Evolutionary conservation across 2,113 vertebrate genomes (phyloP).

Genomic region (Parus major): DNA sequence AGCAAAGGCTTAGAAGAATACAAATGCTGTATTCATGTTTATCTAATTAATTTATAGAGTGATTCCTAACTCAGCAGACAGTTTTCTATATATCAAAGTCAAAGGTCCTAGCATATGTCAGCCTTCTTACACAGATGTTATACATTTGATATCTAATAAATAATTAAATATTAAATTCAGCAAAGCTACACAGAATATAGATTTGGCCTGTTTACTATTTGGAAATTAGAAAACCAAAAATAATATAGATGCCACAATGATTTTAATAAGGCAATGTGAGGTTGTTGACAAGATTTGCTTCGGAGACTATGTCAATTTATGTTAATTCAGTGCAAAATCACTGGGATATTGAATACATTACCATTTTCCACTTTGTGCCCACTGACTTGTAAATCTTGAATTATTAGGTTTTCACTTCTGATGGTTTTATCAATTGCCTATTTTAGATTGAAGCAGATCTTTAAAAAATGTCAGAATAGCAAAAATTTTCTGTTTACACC

Average conservation of each 20-base stretch:
- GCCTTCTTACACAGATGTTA: conserved; percentile 37
- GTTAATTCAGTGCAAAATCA: conserved; percentile 23
- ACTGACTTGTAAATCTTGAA: background rate
- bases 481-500: background rate
- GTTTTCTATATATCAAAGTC: conserved; percentile 41
- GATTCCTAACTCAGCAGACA: conserved; percentile 47
- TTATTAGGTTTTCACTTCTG: background rate
- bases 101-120: conserved; percentile 59
- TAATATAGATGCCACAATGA: background rate
- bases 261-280: background rate
- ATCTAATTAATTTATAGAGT: conserved; percentile 55
- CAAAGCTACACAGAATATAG: background rate
- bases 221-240: background rate
- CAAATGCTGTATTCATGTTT: conserved; percentile 26
- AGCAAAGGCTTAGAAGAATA: conserved; percentile 6
- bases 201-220: background rate
- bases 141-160: conserved; percentile 57
- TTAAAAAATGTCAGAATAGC: background rate
- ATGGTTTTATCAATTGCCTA: background rate
- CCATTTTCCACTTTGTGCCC: background rate
- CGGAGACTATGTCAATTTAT: background rate
- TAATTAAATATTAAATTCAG: conserved; percentile 33
- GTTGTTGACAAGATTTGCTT: background rate
- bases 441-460: background rate
- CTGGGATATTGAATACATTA: background rate